Evolutionary conservation across 37 sponge, comb jelly and placozoan genomes (phyloP).

Genomic region (Haliclona indistincta): DNA sequence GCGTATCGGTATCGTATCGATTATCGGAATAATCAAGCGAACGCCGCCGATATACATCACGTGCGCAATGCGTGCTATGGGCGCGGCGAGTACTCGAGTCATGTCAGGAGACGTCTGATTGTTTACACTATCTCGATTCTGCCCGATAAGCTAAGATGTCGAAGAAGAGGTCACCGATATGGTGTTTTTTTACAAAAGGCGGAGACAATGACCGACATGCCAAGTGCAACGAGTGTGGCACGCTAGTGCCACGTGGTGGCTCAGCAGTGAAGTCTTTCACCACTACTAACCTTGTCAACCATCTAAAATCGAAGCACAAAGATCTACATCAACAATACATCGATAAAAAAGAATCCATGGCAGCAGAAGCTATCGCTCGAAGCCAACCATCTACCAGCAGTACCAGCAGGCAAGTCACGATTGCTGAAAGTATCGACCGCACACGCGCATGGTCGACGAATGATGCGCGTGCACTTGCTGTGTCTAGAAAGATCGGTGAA

Average conservation of each 20-base stretch:
- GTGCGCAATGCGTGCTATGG: too few species aligned
- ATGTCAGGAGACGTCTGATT: too few species aligned
- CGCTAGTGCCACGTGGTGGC: constrained; percentile 6
- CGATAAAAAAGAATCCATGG: too few species aligned
- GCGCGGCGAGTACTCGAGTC: too few species aligned
- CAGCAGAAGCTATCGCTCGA: too few species aligned
- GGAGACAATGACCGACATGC: not conserved
- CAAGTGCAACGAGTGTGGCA: not conserved
- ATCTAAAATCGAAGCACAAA: constrained; percentile 27
- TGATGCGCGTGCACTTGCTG: constrained; percentile 38
- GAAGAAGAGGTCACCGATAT: not conserved
- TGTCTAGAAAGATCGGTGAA: constrained; percentile 28
- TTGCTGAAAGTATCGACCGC: not conserved
- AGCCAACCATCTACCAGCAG: too few species aligned
- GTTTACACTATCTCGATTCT: not conserved
- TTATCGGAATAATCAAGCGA: too few species aligned
- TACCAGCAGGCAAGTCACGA: not conserved
- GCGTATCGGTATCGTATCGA: constrained; percentile 1
- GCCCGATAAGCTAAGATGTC: not conserved
- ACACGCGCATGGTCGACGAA: constrained; percentile 27
- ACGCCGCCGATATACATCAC: too few species aligned
- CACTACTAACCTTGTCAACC: constrained; percentile 14
- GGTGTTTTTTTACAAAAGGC: not conserved
- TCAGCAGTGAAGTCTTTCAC: constrained; percentile 1
- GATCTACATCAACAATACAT: too few species aligned